These are phyloP conservation scores for Spea hammondii DNA, from an alignment of 2,797 vertebrate species.

Conservation along the genomic window DNA sequence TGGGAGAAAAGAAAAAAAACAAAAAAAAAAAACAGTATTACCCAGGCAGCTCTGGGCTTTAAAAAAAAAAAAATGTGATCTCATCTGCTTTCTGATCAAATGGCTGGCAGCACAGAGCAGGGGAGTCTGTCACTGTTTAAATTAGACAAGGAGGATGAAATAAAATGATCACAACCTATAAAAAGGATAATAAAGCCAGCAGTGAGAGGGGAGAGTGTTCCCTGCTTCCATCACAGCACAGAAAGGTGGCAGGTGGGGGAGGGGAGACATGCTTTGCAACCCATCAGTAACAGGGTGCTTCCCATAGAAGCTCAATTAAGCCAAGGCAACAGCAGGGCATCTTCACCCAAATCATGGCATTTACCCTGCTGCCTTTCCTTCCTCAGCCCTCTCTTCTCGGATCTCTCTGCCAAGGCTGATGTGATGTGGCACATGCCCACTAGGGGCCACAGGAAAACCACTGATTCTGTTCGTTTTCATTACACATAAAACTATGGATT, in stretches of 20 bases:
- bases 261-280: not conserved
- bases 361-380: not conserved
- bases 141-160: not conserved
- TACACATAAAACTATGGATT: slow-evolving; percentile 26
- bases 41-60: not conserved
- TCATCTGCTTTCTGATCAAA: slow-evolving; percentile 1
- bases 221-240: not conserved
- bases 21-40: not conserved
- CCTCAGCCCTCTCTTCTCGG: not conserved
- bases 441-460: slow-evolving; percentile 41
- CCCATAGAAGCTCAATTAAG: too few relatives aligned
- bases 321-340: too few relatives aligned
- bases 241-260: not conserved
- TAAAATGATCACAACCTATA: too few relatives aligned
- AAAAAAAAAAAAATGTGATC: slow-evolving; percentile 1
- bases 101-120: not conserved
- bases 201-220: not conserved
- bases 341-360: not conserved
- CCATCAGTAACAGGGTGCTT: too few relatives aligned
- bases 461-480: slow-evolving; percentile 44
- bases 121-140: not conserved
- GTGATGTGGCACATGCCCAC: slow-evolving; percentile 48
- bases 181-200: too few relatives aligned
- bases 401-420: slow-evolving; percentile 27
- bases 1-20: not conserved